Conservation (phyloP, 2,113 vertebrate species). For the Phalacrocorax carbo region DNA sequence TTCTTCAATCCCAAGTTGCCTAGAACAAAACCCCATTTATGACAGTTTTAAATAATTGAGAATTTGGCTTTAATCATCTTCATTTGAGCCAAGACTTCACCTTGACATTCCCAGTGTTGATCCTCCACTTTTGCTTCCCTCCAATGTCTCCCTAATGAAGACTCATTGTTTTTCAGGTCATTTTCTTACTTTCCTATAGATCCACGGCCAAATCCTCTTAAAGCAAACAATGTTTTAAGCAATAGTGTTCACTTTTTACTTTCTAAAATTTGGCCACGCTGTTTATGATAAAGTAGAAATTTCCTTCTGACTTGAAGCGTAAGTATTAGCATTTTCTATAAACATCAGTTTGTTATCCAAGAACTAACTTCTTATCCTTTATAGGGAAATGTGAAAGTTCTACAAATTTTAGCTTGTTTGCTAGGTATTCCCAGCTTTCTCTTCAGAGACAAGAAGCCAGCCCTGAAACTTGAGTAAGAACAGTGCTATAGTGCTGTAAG, state of each 20-base stretch:
- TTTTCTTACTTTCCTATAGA: background rate
- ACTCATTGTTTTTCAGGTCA: slow-evolving; percentile 4
- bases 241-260: background rate
- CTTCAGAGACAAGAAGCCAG: background rate
- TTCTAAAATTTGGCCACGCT: background rate
- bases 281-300: background rate
- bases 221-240: background rate
- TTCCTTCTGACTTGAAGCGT: background rate
- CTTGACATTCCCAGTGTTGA: background rate
- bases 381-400: background rate
- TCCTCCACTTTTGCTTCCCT: background rate
- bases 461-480: background rate
- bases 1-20: background rate
- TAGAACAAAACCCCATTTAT: background rate
- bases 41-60: background rate
- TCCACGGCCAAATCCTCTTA: background rate
- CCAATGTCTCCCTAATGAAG: background rate
- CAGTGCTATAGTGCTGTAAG: background rate
- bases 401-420: background rate
- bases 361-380: background rate
- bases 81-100: background rate
- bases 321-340: background rate
- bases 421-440: background rate
- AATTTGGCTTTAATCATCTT: slow-evolving; percentile 3
- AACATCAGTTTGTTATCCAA: background rate